Evolutionary conservation across 2,888 invertebrate species (phyloP), one percentile per base, ranked within the genome.

Genomic region (Punctoribates punctum): DNA sequence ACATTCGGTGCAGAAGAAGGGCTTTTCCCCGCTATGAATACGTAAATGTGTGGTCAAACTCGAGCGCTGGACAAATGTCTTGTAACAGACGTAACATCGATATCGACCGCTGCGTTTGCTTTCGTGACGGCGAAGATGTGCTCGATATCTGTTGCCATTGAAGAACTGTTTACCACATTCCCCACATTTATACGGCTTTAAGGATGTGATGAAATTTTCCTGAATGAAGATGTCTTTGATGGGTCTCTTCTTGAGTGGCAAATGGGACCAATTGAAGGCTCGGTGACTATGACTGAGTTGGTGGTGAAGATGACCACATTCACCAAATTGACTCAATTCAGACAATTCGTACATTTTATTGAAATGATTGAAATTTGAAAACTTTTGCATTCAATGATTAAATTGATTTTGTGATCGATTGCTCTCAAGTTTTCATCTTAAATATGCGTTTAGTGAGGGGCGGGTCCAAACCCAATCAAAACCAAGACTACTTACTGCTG

Each of bases 21-120:
- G 78, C 65, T 67, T 54, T 42, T 77, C 77, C 34, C 78, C 78
- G 29, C 74, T 70, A 51, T 77, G 78, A 15, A 77, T 77, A 8
- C 77, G 76, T 48, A 60, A 29, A 60, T 77, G 78, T 11, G 77
- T 77, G 13, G 73, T 78, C 20, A 77, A 25, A 62, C 73, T 73
- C 11, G 76, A 77, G 8, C 73, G 62, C 51, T 77, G 78, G 25
- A 77, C 78, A 29, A 77, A 77, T 23, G 54, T 73, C 54, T 77
- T 77, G 13, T 6, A 15, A 65, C 78, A 77, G 15, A 60, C 17
- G n/a, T 15, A n/a, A 57, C 78, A 77, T n/a, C 23, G 38, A 34
- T 77, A 77, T 9, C 77, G 75, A 60, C 77, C 77, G 48, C 60
- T 72, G 20, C 20, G 9, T 48, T 77, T 77, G 17, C 57, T 72